Base-by-base conservation (phyloP, 2,113 vertebrate genomes). In the Pseudopodoces humilis region DNA sequence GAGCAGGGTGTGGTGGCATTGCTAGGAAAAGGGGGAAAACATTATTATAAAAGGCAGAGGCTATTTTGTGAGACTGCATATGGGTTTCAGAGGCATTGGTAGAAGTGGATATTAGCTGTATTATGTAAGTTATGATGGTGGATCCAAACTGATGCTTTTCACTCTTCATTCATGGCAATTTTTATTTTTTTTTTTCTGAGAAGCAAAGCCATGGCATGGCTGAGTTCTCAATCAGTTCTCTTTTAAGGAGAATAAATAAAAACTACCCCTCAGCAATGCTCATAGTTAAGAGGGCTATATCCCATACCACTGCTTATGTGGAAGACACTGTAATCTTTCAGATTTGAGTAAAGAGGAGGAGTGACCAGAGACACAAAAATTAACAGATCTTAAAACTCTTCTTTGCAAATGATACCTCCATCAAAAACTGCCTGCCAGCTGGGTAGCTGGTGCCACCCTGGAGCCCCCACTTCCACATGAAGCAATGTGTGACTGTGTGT, bases 401-500 rank as follows among this genome's bases (percentile, higher is more conserved):
- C 55, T 55, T 90, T 72, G 46, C 50, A 72, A 5, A 8, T 15
- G n/a, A 70, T 58, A 43, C 10, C 37, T 15, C 1, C 46, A 43
- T 35, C 35, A 47, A 43, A 91, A 76, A 3, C 6, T 28, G 15
- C 58, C n/a, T n/a, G 35, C 10, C 44, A 39, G n/a, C 9, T 3
- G 7, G 13, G 8, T 0, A 7, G 62, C 78, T 47, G 25, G 19
- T 64, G 52, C 13, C 0, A 0, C 6, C 37, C 75, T 67, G 19
- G n/a, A 31, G 20, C 31, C 35, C 39, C 64, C 37, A 37, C 65
- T 90, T 31, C 86, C 56, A 27, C 33, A 8, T 47, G 21, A 35
- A 55, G 59, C 27, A 46, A 6, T 10, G 16, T 0, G 2, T 10
- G 13, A 46, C 41, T 31, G 1, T 4, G 24, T 44, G 21, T 68